phyloP scores from a whole-genome alignment of 2,888 invertebrate genomes.

The Charanyca ferruginea region DNA sequence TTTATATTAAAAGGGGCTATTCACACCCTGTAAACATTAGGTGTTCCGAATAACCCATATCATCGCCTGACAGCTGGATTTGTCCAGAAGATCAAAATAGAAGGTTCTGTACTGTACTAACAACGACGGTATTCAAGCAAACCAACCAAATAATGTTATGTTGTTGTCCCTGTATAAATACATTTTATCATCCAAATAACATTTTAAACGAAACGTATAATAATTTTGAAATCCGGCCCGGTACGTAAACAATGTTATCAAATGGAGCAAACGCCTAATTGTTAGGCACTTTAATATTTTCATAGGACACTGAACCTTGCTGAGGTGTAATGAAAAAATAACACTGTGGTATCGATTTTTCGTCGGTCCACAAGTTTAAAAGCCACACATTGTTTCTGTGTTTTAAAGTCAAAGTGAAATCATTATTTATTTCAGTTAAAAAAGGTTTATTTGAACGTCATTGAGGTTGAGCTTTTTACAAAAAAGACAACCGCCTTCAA shows the following conservation, averaged over 20 bases:
- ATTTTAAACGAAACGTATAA: conserved; percentile 33
- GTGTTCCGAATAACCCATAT: conserved; percentile 10
- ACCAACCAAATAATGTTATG: conserved; percentile 10
- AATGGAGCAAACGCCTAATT: conserved; percentile 33
- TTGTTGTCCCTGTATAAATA: conserved; percentile 34
- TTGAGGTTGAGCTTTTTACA: no score
- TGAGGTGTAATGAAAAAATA: conserved; percentile 51
- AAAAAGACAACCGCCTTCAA: no score
- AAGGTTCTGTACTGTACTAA: conserved; percentile 26
- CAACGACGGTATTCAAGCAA: conserved; percentile 18
- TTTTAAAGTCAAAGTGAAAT: no score
- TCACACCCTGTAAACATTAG: conserved; percentile 5
- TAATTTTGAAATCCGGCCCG: conserved; percentile 25
- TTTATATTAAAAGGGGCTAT: conserved; percentile 13
- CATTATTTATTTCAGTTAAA: no score
- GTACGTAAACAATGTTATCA: conserved; percentile 33
- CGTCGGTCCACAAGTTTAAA: conserved; percentile 4
- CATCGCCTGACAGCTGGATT: conserved; percentile 33
- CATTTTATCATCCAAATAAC: conserved; percentile 32
- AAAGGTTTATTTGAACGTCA: no score
- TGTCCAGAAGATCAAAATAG: conserved; percentile 17
- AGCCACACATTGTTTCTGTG: not conserved
- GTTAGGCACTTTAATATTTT: conserved; percentile 36
- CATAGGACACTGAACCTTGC: conserved; percentile 40
- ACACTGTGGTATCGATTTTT: conserved; percentile 44